Conservation (phyloP, 1,140 invertebrate species). For the Dreissena rostriformis region DNA sequence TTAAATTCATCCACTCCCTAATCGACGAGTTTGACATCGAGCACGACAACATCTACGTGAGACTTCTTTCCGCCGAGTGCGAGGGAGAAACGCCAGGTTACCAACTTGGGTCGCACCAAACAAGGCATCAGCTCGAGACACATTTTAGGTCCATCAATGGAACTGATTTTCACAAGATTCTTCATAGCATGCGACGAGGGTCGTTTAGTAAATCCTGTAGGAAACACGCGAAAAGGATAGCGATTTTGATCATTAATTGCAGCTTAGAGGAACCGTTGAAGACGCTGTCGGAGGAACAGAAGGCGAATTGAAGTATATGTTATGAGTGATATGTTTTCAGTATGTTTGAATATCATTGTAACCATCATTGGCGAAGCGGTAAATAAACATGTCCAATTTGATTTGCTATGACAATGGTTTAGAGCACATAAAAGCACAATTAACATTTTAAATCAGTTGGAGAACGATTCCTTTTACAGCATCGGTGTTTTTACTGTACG, state of each 20-base stretch:
- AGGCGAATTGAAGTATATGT: conserved; percentile 68
- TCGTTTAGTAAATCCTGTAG: conserved; percentile 62
- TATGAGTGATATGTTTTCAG: conserved; percentile 29
- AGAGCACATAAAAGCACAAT: no score
- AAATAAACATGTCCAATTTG: not conserved
- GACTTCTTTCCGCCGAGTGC: conserved; percentile 68
- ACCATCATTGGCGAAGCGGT: no score
- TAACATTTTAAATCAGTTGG: no score
- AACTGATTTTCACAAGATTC: conserved; percentile 63
- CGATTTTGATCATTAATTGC: conserved; percentile 69
- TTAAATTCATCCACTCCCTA: conserved; percentile 69
- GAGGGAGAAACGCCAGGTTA: conserved; percentile 55
- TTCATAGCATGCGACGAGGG: conserved; percentile 62
- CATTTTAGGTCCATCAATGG: conserved; percentile 54
- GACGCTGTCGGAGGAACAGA: conserved; percentile 73
- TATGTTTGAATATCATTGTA: no score
- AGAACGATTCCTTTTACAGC: no score
- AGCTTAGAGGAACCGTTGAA: conserved; percentile 65
- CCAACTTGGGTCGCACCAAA: conserved; percentile 48
- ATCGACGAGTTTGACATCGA: conserved; percentile 66
- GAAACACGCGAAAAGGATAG: conserved; percentile 71
- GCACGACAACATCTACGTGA: conserved; percentile 68
- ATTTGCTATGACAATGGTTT: not conserved
- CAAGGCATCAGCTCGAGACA: conserved; percentile 49
- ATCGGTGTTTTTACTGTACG: no score